Base-by-base conservation (phyloP, 2,113 vertebrate species). In the Prionailurus bengalensis region DNA sequence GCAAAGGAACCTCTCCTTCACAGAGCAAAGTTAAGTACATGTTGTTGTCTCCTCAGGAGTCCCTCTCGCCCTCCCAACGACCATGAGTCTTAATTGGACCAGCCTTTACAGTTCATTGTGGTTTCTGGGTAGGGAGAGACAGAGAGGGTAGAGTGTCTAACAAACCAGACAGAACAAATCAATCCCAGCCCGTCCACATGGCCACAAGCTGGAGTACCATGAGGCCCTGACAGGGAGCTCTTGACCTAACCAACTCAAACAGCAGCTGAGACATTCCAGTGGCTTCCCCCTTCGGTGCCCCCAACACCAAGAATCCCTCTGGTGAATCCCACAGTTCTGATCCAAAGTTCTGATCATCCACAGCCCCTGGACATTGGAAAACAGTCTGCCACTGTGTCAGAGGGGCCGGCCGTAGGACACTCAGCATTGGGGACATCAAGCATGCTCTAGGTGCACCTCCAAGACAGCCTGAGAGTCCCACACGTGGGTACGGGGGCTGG, bases 131-230 rank as follows among this genome's bases (percentile, higher is more conserved):
- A 33, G 68, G 51, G 63, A 83, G 48, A 63, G 25, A 55, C 42
- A 36, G 53, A 65, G 70, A 68, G 45, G 71, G 16, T 31, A 45
- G 78, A 19, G 33, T 33, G 27, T 79, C 87, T 71, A 74, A 55
- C 83, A 81, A 66, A 48, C 29, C 70, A 98, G 92, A 95, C 73
- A 96, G 93, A 95, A 86, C 55, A 91, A 97, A 97, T 95, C 95
- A 42, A 78, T 76, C 89, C 91, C 96, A 94, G 82, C 29, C 80
- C 0, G 0, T 19, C 39, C 94, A 97, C 86, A 55, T 36, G 89
- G 95, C 73, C n/a, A 45, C 96, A 92, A 93, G 78, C 91, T 97
- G 65, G 58, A 83, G 53, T 58, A 36, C 39, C 33, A 55, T 2
- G 63, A 84, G 92, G 73, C 66, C 80, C 96, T 83, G 29, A 12